phyloP scores from a whole-genome alignment of 2,797 vertebrate genomes.

The Smutsia temminckii region DNA sequence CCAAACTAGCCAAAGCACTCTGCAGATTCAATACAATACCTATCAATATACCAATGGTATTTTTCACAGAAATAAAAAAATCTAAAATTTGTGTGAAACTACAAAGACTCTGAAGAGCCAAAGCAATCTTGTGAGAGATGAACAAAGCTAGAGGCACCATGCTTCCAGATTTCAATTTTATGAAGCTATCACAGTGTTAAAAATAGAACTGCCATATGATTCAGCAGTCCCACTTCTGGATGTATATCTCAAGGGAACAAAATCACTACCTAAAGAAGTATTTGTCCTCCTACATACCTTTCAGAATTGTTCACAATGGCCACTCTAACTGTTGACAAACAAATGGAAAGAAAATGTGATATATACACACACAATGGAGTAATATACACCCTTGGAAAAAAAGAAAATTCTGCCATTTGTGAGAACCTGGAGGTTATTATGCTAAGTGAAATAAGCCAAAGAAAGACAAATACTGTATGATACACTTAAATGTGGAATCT shows the following conservation, averaged over 20 bases:
- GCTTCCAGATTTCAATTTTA: background rate
- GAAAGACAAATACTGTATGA: background rate
- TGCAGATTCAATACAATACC: background rate
- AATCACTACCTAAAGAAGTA: background rate
- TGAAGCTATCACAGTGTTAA: background rate
- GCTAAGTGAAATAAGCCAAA: background rate
- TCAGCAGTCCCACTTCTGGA: background rate
- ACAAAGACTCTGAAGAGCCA: background rate
- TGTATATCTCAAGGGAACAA: background rate
- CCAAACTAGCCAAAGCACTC: background rate
- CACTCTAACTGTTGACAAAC: background rate
- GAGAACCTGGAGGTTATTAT: background rate
- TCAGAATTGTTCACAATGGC: background rate
- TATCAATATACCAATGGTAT: background rate
- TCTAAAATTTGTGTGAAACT: background rate
- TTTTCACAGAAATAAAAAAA: background rate
- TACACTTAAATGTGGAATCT: background rate
- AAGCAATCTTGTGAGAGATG: background rate
- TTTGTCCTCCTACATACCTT: background rate
- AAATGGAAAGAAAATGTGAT: background rate
- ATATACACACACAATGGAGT: background rate
- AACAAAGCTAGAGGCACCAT: background rate
- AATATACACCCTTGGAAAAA: background rate
- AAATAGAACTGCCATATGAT: background rate
- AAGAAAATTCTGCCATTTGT: background rate